phyloP scores from a whole-genome alignment of 2,888 invertebrate genomes.

The Cloeon dipterum region DNA sequence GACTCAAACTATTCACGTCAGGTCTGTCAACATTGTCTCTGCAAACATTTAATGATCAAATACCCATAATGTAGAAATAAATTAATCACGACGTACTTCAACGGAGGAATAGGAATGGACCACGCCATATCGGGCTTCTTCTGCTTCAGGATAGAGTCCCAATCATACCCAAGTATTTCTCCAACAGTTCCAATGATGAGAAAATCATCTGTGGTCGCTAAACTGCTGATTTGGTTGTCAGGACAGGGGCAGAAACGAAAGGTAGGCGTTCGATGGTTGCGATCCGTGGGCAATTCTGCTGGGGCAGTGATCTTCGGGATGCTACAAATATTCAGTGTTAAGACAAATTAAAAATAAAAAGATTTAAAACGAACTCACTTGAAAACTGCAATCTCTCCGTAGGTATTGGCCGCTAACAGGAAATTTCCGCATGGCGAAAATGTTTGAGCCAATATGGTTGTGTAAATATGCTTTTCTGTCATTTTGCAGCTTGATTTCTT shows the following conservation, averaged over 20 bases:
- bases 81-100: constrained; percentile 14
- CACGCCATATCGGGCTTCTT: constrained; percentile 30
- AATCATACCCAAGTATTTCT: constrained; percentile 51
- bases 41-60: constrained; percentile 6
- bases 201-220: constrained; percentile 38
- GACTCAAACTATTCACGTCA: constrained; percentile 53
- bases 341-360: not conserved
- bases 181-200: constrained; percentile 53
- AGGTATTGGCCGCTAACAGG: constrained; percentile 60
- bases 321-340: too few relatives aligned
- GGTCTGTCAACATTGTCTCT: constrained; percentile 45
- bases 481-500: too few relatives aligned
- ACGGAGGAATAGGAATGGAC: constrained; percentile 40
- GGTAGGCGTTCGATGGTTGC: constrained; percentile 31
- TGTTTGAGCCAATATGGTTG: constrained; percentile 56
- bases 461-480: constrained; percentile 38
- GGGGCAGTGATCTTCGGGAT: not conserved
- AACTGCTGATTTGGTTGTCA: constrained; percentile 40
- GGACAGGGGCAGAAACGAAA: constrained; percentile 34
- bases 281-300: not conserved
- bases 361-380: constrained; percentile 31
- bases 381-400: constrained; percentile 60
- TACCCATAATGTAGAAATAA: not conserved
- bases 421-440: constrained; percentile 68
- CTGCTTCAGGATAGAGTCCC: constrained; percentile 39